A percentile compares a stretch with the other conserved stretches of the same genome.
phyloP scores from a whole-genome alignment of 1,140 invertebrate species.

The Holotrichia oblita region DNA sequence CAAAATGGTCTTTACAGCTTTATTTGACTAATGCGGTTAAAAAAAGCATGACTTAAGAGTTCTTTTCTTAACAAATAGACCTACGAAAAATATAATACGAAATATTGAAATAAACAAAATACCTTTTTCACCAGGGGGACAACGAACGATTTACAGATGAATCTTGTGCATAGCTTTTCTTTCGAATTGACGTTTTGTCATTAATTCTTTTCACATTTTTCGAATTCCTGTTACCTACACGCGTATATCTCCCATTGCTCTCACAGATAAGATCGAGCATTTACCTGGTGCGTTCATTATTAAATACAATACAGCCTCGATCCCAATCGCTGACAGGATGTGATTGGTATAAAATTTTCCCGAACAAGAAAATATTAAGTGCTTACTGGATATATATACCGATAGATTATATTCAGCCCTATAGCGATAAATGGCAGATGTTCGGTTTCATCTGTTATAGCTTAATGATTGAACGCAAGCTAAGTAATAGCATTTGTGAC shows the following conservation, averaged over 20 bases:
- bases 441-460: background rate
- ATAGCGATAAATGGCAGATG: slow-evolving; percentile 11
- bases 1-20: too few species aligned
- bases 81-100: too few species aligned
- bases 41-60: too few species aligned
- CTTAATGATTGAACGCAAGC: background rate
- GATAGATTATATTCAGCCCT: background rate
- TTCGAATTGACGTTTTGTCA: too few species aligned
- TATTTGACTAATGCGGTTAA: too few species aligned
- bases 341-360: slow-evolving; percentile 9
- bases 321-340: slow-evolving; percentile 1
- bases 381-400: background rate
- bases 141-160: background rate
- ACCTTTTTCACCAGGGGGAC: background rate
- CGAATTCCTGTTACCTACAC: background rate
- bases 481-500: background rate
- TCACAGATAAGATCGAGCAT: background rate
- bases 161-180: background rate
- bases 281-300: slow-evolving; percentile 12
- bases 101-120: too few species aligned
- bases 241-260: background rate
- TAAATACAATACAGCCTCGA: slow-evolving; percentile 9
- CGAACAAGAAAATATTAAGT: background rate
- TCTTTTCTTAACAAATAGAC: too few species aligned
- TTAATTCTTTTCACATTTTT: slow-evolving; percentile 5